phyloP scores from a whole-genome alignment of 2,888 invertebrate species.

The Ochlodes sylvanus region DNA sequence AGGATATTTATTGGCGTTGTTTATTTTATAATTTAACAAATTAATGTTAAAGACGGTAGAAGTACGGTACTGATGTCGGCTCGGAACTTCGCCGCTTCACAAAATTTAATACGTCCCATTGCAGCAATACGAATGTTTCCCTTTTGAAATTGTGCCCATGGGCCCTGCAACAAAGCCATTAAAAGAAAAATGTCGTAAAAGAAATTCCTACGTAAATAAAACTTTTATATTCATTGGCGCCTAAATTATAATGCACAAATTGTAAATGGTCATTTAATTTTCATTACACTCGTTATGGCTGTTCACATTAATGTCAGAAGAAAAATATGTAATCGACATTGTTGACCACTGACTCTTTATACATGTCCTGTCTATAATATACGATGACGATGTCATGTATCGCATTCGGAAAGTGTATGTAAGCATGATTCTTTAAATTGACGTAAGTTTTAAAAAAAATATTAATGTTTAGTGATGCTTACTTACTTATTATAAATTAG shows the following conservation, averaged over 20 bases:
- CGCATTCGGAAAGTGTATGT: too few relatives aligned
- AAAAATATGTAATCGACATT: too few relatives aligned
- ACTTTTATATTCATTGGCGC: constrained; percentile 45
- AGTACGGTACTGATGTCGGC: constrained; percentile 57
- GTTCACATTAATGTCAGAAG: background rate
- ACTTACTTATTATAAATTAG: too few relatives aligned
- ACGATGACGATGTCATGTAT: too few relatives aligned
- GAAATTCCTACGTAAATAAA: constrained; percentile 60
- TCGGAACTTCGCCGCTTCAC: constrained; percentile 65
- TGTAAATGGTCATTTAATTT: background rate
- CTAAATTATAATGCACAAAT: constrained; percentile 20
- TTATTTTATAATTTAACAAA: constrained; percentile 43
- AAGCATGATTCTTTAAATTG: too few relatives aligned
- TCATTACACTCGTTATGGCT: background rate
- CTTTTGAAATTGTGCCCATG: constrained; percentile 68
- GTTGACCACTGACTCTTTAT: too few relatives aligned
- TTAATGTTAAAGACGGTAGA: constrained; percentile 50
- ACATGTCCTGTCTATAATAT: too few relatives aligned
- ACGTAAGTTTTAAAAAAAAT: too few relatives aligned
- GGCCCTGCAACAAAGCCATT: constrained; percentile 64
- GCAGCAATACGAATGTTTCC: constrained; percentile 74
- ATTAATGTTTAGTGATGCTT: too few relatives aligned
- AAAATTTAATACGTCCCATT: constrained; percentile 78
- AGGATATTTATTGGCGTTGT: constrained; percentile 47
- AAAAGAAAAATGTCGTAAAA: constrained; percentile 73